Conservation (phyloP, 2,797 vertebrate genomes). For the Sebastes diploproa region DNA sequence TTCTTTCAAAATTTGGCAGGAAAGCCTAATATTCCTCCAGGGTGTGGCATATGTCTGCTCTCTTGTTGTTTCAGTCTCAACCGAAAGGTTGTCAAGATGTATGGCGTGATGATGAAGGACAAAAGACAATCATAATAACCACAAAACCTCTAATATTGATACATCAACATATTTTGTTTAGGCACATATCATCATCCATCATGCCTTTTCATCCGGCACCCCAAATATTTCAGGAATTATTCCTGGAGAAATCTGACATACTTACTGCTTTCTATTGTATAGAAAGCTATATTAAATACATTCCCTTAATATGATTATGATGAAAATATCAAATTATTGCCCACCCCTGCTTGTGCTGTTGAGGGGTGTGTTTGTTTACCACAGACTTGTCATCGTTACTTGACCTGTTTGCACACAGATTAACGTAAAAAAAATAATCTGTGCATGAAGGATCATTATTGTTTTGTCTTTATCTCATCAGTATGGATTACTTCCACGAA, state of each 20-base stretch:
- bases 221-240: not conserved
- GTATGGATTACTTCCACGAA: conserved; percentile 19
- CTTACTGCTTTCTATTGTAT: not conserved
- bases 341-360: not conserved
- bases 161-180: not conserved
- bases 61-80: not conserved
- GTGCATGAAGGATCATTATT: not conserved
- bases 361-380: conserved; percentile 15
- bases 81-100: not conserved
- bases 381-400: not conserved
- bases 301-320: not conserved
- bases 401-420: conserved; percentile 53
- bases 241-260: not conserved
- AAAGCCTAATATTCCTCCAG: not conserved
- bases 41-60: not conserved
- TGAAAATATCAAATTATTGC: not conserved
- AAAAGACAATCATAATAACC: not conserved
- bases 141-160: not conserved
- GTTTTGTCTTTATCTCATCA: conserved; percentile 20
- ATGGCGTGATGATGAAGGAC: not conserved
- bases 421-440: conserved; percentile 46
- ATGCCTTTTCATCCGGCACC: not conserved
- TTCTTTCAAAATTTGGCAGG: not conserved
- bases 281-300: not conserved
- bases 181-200: not conserved